phyloP scores from a whole-genome alignment of 2,797 vertebrate genomes.

The Hydrolagus colliei region DNA sequence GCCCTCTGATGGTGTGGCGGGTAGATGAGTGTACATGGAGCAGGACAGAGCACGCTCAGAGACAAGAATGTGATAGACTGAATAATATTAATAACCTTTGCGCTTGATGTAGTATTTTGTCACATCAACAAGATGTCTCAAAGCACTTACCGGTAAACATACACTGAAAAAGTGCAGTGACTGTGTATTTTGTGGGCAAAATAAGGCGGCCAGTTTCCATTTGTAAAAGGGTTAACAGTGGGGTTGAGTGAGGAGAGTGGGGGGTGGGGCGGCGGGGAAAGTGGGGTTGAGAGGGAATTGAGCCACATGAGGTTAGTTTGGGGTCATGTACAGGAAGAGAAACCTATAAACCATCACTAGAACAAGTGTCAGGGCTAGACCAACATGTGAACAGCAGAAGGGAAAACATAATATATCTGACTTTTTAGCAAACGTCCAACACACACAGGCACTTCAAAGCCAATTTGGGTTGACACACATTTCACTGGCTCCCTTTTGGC shows the following conservation, averaged over 20 bases:
- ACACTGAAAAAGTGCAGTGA: no score
- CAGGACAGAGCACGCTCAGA: no score
- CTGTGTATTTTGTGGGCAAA: no score
- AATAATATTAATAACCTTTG: no score
- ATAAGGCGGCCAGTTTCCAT: background rate
- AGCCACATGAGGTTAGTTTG: slow-evolving; percentile 6
- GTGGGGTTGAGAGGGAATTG: background rate
- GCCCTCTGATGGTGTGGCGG: no score
- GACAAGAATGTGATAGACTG: no score
- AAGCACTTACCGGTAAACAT: no score
- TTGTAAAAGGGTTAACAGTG: slow-evolving; percentile 1
- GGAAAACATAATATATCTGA: slow-evolving; percentile 12
- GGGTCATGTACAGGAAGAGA: background rate
- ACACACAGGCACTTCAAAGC: slow-evolving; percentile 16
- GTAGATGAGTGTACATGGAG: no score
- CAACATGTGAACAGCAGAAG: background rate
- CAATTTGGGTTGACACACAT: background rate
- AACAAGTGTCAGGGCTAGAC: background rate
- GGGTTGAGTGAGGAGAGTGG: background rate
- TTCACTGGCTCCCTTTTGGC: slow-evolving; percentile 5
- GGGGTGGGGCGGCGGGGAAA: background rate
- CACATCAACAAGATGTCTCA: no score
- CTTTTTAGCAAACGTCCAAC: slow-evolving; percentile 10
- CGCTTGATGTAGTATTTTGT: no score
- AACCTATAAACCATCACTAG: background rate